phyloP scores from a whole-genome alignment of 2,113 vertebrate genomes.

The Cepphus grylle region DNA sequence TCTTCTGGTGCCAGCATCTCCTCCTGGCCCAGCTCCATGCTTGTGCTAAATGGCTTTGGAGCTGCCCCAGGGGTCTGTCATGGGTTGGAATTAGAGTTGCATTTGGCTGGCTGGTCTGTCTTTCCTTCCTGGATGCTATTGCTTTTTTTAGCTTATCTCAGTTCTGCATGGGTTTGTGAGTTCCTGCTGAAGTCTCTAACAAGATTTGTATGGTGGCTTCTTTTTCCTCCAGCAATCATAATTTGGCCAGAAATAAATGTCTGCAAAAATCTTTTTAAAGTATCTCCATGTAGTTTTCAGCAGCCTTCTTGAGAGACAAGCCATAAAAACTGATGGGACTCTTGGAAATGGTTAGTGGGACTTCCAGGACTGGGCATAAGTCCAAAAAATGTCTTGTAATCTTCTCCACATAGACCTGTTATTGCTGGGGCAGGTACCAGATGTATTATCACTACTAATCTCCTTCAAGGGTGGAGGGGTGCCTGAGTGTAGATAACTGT shows the following conservation, averaged over 20 bases:
- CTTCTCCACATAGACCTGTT: conserved; percentile 25
- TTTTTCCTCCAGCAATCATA: conserved; percentile 55
- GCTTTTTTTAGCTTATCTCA: conserved; percentile 66
- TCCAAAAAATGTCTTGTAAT: conserved; percentile 50
- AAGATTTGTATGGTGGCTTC: conserved; percentile 65
- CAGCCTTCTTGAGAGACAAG: conserved; percentile 50
- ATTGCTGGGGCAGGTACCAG: conserved; percentile 58
- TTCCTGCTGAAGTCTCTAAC: conserved; percentile 58
- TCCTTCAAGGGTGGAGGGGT: conserved; percentile 34
- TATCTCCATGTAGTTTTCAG: conserved; percentile 1
- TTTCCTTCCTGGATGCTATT: conserved; percentile 51
- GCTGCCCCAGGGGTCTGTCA: conserved; percentile 65
- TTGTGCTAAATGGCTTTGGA: conserved; percentile 67
- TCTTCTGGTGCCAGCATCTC: conserved; percentile 5
- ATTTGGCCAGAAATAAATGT: conserved; percentile 62
- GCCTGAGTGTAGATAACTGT: conserved; percentile 5
- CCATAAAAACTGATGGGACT: conserved; percentile 52
- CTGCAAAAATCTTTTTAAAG: conserved; percentile 55
- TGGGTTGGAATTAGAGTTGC: conserved; percentile 52
- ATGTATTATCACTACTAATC: conserved; percentile 53
- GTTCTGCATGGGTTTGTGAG: conserved; percentile 60
- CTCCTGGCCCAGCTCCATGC: conserved; percentile 40
- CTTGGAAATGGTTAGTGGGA: conserved; percentile 40
- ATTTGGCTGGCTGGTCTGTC: conserved; percentile 57
- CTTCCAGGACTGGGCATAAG: conserved; percentile 46